Evolutionary conservation across 1,140 invertebrate genomes (phyloP), one percentile per base, ranked within the genome.

Genomic region (Drosophila willistoni): DNA sequence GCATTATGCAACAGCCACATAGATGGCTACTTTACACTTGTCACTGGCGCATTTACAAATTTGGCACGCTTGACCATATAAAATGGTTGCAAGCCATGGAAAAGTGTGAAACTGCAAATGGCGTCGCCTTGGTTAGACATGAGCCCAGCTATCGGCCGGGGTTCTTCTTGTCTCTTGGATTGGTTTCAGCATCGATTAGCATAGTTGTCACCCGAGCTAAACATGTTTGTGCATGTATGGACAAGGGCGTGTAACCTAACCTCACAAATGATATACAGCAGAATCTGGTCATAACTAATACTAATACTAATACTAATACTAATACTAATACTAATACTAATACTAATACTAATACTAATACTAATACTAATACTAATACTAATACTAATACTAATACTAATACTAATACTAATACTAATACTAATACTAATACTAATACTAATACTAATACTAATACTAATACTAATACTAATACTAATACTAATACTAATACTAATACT

Each of bases 71-170:
- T 89, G 79, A 47, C 83, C 83, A 87, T 87, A 87, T 89, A 87
- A 87, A 87, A 80, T 87, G 83, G 84, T 87, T 59, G 59, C 64
- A 64, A 61, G 57, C 73, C 64, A 73, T 68, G 83, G 85, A 86
- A 85, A 87, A 87, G 83, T 87, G 83, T 87, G 83, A 87, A 87
- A 77, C 83, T 89, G 84, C 80, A 89, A 87, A 87, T 87, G 84
- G 83, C 83, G 83, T 83, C 83, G 83, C 84, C 84, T 79, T 85
- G 79, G 75, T 79, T 82, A 79, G 83, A 82, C 82, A 73, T 67
- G 36, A 51, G 47, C 19, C 17, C 55, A 55, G 17, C 61, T 13
- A 17, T 25, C 44, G 13, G 41, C 51, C 62, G 75, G 69, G 79
- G 44, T 47, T 22, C 44, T 81, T 85, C 83, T 87, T 76, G 75